These are phyloP conservation scores for Stigmatopora argus DNA, from an alignment of 2,113 vertebrate genomes.

Conservation along the genomic window DNA sequence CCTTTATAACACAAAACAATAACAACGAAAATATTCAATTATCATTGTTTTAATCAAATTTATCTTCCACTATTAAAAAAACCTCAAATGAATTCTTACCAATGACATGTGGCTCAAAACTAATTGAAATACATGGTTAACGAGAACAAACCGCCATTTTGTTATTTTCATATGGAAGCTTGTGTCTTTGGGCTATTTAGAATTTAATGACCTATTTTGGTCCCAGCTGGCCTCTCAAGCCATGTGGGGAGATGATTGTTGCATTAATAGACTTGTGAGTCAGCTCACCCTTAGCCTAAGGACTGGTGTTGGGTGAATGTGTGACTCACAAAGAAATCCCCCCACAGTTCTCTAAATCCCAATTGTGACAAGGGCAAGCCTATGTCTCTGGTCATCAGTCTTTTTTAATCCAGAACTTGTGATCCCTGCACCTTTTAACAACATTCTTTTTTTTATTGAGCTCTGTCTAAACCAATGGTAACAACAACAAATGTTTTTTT, in stretches of 20 bases:
- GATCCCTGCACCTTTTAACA: constrained; percentile 21
- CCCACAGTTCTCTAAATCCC: constrained; percentile 37
- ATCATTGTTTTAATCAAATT: too few relatives aligned
- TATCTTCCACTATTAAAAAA: too few relatives aligned
- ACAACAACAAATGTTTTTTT: constrained; percentile 13
- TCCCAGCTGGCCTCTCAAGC: constrained; percentile 38
- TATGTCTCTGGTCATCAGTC: constrained; percentile 35
- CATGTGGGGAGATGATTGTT: constrained; percentile 34
- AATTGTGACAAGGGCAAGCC: constrained; percentile 43
- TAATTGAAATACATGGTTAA: background rate
- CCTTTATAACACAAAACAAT: too few relatives aligned
- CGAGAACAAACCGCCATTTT: background rate
- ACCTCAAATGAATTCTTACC: too few relatives aligned
- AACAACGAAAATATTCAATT: too few relatives aligned
- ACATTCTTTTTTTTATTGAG: constrained; percentile 33
- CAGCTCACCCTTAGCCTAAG: constrained; percentile 36
- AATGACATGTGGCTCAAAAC: background rate
- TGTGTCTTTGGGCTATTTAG: constrained; percentile 27
- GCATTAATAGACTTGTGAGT: constrained; percentile 54
- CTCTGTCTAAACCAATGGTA: constrained; percentile 29
- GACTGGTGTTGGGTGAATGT: constrained; percentile 33
- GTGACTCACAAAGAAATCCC: constrained; percentile 45
- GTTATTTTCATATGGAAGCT: background rate
- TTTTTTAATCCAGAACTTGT: constrained; percentile 26
- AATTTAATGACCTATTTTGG: constrained; percentile 38